Percentiles rank a stretch among this genome's conserved stretches.
Evolutionary conservation across 2,888 invertebrate species (phyloP).

Genomic region (Atrina japonica): DNA sequence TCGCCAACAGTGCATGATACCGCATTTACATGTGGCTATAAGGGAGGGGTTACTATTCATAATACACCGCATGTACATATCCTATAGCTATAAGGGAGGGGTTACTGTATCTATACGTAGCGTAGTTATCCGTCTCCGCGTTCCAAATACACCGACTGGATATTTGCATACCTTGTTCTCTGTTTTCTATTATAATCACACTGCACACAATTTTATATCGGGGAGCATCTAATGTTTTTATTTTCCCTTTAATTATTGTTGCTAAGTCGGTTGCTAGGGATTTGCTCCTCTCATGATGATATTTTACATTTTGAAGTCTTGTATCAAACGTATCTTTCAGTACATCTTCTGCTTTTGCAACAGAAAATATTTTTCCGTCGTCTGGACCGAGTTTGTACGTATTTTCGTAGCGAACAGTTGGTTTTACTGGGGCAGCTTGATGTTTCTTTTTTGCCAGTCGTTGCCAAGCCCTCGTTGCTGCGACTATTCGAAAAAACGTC

Average conservation of each 20-base stretch:
- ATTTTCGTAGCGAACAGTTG: constrained; percentile 62
- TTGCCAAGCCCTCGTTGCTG: constrained; percentile 69
- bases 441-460: constrained; percentile 55
- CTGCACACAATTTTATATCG: constrained; percentile 73
- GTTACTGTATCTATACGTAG: constrained; percentile 67
- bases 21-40: no score
- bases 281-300: constrained; percentile 61
- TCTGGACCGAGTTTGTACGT: constrained; percentile 71
- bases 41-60: constrained; percentile 61
- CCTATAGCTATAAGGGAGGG: constrained; percentile 66
- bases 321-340: constrained; percentile 60
- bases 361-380: constrained; percentile 55
- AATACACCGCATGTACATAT: constrained; percentile 70
- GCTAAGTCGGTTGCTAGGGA: constrained; percentile 63
- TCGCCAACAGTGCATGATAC: no score
- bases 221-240: constrained; percentile 66
- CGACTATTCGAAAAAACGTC: constrained; percentile 67
- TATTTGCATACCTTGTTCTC: constrained; percentile 69
- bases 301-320: constrained; percentile 59
- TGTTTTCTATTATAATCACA: constrained; percentile 70
- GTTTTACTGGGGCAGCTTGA: constrained; percentile 30
- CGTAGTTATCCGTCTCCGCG: constrained; percentile 67
- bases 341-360: constrained; percentile 58
- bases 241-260: constrained; percentile 62
- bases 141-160: constrained; percentile 72